phyloP scores from a whole-genome alignment of 2,113 vertebrate genomes.

The Ceyx cyanopectus region DNA sequence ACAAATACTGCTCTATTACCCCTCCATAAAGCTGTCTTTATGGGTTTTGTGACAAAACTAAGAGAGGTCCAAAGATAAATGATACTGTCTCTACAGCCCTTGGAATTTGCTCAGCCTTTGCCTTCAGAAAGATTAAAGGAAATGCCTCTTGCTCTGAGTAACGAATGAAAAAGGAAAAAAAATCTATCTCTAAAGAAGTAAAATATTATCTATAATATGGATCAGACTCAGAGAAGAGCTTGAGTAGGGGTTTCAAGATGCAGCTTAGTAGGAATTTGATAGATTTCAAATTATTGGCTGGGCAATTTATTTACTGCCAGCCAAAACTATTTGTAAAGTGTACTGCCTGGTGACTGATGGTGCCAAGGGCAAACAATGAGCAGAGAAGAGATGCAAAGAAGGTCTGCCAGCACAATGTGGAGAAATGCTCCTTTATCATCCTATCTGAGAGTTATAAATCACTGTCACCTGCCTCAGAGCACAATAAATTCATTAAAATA shows the following conservation, averaged over 20 bases:
- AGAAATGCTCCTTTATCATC: conserved; percentile 30
- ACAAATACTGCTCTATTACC: neutral
- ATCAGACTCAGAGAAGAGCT: neutral
- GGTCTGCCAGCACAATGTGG: neutral
- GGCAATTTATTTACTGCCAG: conserved; percentile 41
- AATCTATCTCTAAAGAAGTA: conserved; percentile 32
- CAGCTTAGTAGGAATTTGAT: conserved; percentile 52
- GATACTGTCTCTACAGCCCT: neutral
- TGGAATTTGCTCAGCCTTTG: conserved; percentile 36
- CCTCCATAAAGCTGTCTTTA: neutral
- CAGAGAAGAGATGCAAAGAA: conserved; percentile 50
- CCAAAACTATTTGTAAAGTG: conserved; percentile 65
- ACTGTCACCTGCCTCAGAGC: conserved; percentile 15
- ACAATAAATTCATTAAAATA: conserved; percentile 51
- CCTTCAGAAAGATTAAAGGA: neutral
- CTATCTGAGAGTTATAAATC: conserved; percentile 40
- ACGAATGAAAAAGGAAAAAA: neutral
- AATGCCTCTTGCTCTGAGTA: conserved; percentile 3
- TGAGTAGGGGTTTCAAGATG: conserved; percentile 31
- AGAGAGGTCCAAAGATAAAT: neutral
- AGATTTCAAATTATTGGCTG: conserved; percentile 51
- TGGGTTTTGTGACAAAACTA: neutral
- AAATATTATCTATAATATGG: conserved; percentile 32
- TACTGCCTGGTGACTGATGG: conserved; percentile 60
- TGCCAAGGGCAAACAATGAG: conserved; percentile 58